phyloP scores from a whole-genome alignment of 2,113 vertebrate species.

The Zeus faber region DNA sequence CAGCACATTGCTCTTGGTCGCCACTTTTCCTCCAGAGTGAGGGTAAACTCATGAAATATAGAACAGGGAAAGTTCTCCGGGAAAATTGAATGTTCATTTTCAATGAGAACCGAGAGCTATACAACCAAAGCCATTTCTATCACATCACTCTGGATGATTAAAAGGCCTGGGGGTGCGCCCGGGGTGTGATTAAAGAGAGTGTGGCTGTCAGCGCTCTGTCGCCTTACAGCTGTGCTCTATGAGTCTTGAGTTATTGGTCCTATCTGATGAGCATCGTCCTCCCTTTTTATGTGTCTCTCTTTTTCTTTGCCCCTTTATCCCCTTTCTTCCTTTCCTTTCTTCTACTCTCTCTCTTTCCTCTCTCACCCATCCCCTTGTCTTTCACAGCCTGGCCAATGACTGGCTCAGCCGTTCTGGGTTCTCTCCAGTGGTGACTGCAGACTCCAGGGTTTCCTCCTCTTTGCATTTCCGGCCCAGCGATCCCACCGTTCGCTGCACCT shows the following conservation, averaged over 20 bases:
- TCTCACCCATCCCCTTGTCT: constrained; percentile 1
- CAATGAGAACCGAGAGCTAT: constrained; percentile 24
- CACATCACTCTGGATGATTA: constrained; percentile 29
- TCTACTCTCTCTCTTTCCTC: constrained; percentile 17
- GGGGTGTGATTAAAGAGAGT: constrained; percentile 29
- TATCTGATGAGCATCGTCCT: constrained; percentile 28
- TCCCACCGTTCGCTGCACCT: constrained; percentile 20
- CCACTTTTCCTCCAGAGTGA: constrained; percentile 17
- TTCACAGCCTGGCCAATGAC: constrained; percentile 56
- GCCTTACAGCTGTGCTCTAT: constrained; percentile 26
- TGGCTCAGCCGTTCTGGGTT: constrained; percentile 43
- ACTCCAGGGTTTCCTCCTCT: constrained; percentile 41
- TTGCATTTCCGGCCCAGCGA: constrained; percentile 36
- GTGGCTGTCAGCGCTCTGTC: constrained; percentile 21
- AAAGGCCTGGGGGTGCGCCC: constrained; percentile 7
- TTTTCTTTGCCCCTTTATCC: not conserved
- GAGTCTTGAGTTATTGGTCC: constrained; percentile 3
- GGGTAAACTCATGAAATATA: constrained; percentile 36
- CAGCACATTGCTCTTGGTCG: constrained; percentile 41
- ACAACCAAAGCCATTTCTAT: constrained; percentile 14
- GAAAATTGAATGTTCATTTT: constrained; percentile 31
- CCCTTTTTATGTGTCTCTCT: not conserved
- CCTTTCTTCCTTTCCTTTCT: not conserved
- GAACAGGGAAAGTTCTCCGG: constrained; percentile 13
- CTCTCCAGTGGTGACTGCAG: constrained; percentile 63